phyloP scores from a whole-genome alignment of 1,140 invertebrate genomes.

The Atopsyche davidsoni region DNA sequence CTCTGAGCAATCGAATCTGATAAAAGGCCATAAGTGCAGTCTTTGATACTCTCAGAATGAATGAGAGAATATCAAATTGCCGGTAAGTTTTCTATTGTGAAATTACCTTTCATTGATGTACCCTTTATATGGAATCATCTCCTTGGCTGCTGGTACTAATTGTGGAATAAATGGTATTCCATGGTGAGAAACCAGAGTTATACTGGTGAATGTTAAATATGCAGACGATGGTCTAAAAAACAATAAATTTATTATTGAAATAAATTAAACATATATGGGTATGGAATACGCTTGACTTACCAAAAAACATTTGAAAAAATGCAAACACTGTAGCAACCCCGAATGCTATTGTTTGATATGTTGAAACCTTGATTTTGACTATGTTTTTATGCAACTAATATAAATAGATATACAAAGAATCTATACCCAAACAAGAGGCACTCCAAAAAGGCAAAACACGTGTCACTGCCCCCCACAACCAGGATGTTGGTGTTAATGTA shows the following conservation, averaged over 20 bases:
- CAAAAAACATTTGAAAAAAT: too few species aligned
- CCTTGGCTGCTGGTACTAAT: slow-evolving; percentile 37
- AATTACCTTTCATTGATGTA: slow-evolving; percentile 46
- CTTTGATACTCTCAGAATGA: too few species aligned
- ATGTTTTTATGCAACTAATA: too few species aligned
- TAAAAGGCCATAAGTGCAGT: too few species aligned
- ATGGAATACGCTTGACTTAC: too few species aligned
- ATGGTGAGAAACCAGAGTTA: slow-evolving; percentile 59
- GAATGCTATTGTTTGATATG: too few species aligned
- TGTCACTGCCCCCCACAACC: slow-evolving; percentile 66
- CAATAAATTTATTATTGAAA: slow-evolving; percentile 11
- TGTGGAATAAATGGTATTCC: slow-evolving; percentile 53
- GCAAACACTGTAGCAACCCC: too few species aligned
- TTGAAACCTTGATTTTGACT: too few species aligned
- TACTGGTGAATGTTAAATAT: slow-evolving; percentile 50
- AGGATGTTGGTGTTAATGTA: slow-evolving; percentile 61
- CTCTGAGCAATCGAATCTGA: too few species aligned
- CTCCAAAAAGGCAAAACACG: slow-evolving; percentile 63
- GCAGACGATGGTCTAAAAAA: slow-evolving; percentile 34
- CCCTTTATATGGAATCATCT: slow-evolving; percentile 46
- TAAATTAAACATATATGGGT: slow-evolving; percentile 9
- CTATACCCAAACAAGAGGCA: slow-evolving; percentile 58
- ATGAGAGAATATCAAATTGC: too few species aligned
- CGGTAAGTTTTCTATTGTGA: too few species aligned
- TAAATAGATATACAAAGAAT: too few species aligned